Evolutionary conservation across 2,797 vertebrate genomes (phyloP).

Genomic region (Prionace glauca): DNA sequence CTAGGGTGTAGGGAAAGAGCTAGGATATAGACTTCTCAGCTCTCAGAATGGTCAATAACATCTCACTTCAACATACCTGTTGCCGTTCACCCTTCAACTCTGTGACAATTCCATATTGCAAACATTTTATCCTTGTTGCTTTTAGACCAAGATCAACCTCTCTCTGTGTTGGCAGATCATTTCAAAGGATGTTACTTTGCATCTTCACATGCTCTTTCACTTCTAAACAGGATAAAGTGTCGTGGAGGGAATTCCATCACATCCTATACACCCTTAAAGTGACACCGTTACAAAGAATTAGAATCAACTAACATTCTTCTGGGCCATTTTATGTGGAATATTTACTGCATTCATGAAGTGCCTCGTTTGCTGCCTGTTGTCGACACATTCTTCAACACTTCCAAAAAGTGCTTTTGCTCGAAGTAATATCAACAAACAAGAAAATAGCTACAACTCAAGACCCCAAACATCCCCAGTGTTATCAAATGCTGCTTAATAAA

Average conservation of each 20-base stretch:
- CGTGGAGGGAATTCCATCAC: background rate
- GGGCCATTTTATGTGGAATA: conserved; percentile 2
- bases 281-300: background rate
- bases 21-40: no score
- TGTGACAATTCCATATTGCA: no score
- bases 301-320: background rate
- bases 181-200: background rate
- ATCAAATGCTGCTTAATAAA: background rate
- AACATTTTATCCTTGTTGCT: background rate
- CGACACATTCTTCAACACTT: conserved; percentile 4
- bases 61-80: no score
- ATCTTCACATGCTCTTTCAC: background rate
- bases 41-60: no score
- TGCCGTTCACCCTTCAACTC: no score
- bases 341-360: background rate
- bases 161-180: background rate
- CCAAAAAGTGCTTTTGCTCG: background rate
- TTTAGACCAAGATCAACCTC: background rate
- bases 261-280: background rate
- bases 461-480: background rate
- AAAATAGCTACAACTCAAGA: background rate
- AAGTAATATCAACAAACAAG: conserved; percentile 25
- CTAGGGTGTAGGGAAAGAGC: no score
- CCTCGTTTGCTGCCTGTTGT: background rate
- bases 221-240: background rate